A percentile compares a stretch with the other conserved stretches of the same genome.
Conservation (phyloP, 2,888 invertebrate species). For the Cylloceria caligata region DNA sequence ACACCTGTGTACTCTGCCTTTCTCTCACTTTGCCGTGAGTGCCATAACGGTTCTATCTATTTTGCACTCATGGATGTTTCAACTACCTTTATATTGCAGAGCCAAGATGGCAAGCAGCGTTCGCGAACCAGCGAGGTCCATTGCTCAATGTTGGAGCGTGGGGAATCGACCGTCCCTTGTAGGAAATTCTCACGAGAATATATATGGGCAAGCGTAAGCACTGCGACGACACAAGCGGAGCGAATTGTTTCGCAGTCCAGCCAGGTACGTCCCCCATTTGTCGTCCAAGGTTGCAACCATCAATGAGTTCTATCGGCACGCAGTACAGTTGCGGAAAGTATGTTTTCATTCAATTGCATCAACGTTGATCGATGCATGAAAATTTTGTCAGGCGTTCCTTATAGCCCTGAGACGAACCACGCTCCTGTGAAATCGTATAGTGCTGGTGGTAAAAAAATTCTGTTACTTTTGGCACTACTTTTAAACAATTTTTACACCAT, state of each 20-base stretch:
- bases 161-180: conserved; percentile 5
- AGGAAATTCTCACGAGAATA: conserved; percentile 46
- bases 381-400: not conserved
- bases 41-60: not conserved
- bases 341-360: conserved; percentile 37
- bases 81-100: not conserved
- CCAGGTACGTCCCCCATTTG: conserved; percentile 51
- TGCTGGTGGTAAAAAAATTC: too few species aligned
- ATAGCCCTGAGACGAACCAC: conserved; percentile 2
- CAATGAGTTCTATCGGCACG: conserved; percentile 9
- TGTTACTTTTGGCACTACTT: too few species aligned
- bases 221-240: conserved; percentile 24
- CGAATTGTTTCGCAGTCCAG: conserved; percentile 51
- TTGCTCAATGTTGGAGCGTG: conserved; percentile 29
- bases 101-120: not conserved
- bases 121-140: conserved; percentile 29
- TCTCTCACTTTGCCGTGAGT: too few species aligned
- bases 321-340: conserved; percentile 25
- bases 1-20: too few species aligned
- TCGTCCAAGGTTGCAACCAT: conserved; percentile 58
- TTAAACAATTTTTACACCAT: too few species aligned
- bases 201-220: conserved; percentile 23
- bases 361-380: conserved; percentile 18
- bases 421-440: not conserved
- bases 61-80: not conserved